phyloP scores from a whole-genome alignment of 2,888 invertebrate genomes.

The Dryomyza anilis region DNA sequence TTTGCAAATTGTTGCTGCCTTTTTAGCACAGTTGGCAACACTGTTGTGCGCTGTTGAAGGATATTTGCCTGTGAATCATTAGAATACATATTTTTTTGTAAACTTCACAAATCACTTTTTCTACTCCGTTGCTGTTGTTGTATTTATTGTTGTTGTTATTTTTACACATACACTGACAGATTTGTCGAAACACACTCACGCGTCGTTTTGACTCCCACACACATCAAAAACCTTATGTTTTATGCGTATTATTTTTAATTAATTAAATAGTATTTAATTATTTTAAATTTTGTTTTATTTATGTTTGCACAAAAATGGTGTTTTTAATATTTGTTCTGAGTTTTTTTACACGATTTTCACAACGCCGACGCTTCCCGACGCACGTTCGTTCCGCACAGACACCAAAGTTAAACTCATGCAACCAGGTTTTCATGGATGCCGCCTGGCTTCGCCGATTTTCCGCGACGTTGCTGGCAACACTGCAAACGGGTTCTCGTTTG shows the following conservation, averaged over 20 bases:
- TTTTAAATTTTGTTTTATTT: background rate
- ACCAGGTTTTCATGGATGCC: background rate
- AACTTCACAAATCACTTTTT: background rate
- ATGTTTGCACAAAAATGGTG: background rate
- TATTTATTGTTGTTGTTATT: background rate
- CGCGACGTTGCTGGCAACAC: constrained; percentile 9
- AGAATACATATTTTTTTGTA: constrained; percentile 10
- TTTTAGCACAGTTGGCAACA: constrained; percentile 15
- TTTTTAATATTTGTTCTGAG: background rate
- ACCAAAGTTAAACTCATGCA: constrained; percentile 12
- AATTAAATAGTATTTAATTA: too few species aligned
- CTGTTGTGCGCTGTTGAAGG: constrained; percentile 18
- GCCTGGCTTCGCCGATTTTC: background rate
- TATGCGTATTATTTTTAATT: too few species aligned
- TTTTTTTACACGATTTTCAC: background rate
- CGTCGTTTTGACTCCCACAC: background rate
- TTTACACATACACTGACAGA: background rate
- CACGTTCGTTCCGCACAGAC: constrained; percentile 16
- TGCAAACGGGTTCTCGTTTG: constrained; percentile 12
- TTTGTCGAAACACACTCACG: background rate
- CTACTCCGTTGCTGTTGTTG: constrained; percentile 12
- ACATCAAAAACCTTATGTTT: too few species aligned
- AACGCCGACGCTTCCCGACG: constrained; percentile 4
- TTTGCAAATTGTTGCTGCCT: constrained; percentile 1
- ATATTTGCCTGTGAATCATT: constrained; percentile 8